Conservation (phyloP, 2,113 vertebrate species). For the Ia io region DNA sequence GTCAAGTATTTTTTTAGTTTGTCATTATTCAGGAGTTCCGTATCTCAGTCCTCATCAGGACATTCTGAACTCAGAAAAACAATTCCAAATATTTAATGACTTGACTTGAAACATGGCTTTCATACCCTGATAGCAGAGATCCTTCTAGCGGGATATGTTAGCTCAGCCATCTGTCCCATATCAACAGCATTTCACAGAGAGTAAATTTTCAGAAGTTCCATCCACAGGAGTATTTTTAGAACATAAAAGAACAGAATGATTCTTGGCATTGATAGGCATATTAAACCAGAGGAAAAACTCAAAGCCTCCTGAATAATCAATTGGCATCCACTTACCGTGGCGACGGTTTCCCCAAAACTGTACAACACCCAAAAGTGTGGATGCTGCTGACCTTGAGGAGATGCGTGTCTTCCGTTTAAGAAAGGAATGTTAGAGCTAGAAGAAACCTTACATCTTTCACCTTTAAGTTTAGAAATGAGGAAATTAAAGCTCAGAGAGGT, state of each 20-base stretch:
- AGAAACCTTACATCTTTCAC: not conserved
- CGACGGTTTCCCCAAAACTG: not conserved
- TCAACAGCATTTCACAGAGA: slow-evolving; percentile 31
- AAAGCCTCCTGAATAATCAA: slow-evolving; percentile 58
- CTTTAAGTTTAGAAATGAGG: not conserved
- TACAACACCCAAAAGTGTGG: not conserved
- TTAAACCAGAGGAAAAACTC: slow-evolving; percentile 1
- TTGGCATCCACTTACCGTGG: slow-evolving; percentile 17
- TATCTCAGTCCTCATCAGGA: slow-evolving; percentile 37
- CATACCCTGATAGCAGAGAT: slow-evolving; percentile 36
- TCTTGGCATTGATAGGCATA: slow-evolving; percentile 44
- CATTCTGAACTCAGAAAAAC: slow-evolving; percentile 57
- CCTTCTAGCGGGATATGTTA: slow-evolving; percentile 11
- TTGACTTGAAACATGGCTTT: slow-evolving; percentile 49
- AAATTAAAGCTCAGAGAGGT: slow-evolving; percentile 6
- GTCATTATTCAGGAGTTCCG: slow-evolving; percentile 2
- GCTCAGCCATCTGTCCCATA: slow-evolving; percentile 43
- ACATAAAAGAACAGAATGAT: slow-evolving; percentile 60
- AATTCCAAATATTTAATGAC: slow-evolving; percentile 66
- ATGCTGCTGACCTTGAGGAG: not conserved
- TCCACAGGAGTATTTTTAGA: slow-evolving; percentile 53
- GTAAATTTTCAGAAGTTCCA: slow-evolving; percentile 57
- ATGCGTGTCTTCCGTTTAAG: not conserved
- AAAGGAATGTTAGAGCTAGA: not conserved
- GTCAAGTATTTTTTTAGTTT: not conserved